Conservation (phyloP, 1,140 invertebrate species). For the Contarinia nasturtii region DNA sequence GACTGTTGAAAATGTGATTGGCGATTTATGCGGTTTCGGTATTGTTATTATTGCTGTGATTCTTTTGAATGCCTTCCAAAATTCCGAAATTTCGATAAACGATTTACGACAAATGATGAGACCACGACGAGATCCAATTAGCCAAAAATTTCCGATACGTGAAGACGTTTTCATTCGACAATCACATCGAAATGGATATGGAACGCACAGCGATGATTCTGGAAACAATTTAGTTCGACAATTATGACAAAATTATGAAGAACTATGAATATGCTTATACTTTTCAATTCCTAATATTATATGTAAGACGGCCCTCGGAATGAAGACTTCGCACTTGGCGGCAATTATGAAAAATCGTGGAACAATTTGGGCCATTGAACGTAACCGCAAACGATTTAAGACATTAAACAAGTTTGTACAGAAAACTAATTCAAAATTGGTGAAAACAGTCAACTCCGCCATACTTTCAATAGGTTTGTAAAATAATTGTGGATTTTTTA, state of each 20-base stretch:
- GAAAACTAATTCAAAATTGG: slow-evolving; percentile 40
- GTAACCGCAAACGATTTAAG: slow-evolving; percentile 40
- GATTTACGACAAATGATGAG: slow-evolving; percentile 27
- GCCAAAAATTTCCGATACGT: no score
- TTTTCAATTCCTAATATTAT: no score
- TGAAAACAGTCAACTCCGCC: slow-evolving; percentile 46
- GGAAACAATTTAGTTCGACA: no score
- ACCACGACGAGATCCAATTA: slow-evolving; percentile 14
- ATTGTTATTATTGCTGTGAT: slow-evolving; percentile 77
- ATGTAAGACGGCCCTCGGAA: slow-evolving; percentile 92
- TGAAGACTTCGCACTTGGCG: slow-evolving; percentile 86
- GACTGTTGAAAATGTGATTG: slow-evolving; percentile 53
- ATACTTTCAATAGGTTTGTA: slow-evolving; percentile 38
- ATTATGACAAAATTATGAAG: no score
- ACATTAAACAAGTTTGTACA: slow-evolving; percentile 41
- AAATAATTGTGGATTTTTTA: not conserved
- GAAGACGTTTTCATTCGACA: not conserved
- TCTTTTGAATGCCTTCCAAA: slow-evolving; percentile 76
- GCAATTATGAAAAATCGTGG: slow-evolving; percentile 62
- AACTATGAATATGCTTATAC: no score
- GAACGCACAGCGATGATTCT: no score
- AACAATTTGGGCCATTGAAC: slow-evolving; percentile 68
- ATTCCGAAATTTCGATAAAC: slow-evolving; percentile 50
- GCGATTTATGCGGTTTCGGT: slow-evolving; percentile 74
- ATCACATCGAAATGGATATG: not conserved